A percentile compares a stretch with the other conserved stretches of the same genome.
Conservation (phyloP, 2,888 invertebrate genomes). For the Anticlea derivata region DNA sequence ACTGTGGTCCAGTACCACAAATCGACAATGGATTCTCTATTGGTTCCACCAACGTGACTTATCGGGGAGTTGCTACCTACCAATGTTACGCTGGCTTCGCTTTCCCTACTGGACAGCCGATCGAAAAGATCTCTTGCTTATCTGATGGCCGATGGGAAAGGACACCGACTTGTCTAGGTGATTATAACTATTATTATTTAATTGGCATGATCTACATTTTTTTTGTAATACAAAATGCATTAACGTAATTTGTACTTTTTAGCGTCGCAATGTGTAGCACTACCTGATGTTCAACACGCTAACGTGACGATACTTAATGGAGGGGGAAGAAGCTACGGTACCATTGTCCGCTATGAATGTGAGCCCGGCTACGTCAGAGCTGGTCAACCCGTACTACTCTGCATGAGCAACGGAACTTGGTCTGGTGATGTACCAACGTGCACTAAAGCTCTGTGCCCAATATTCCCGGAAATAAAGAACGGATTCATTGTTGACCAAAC, state of each 20-base stretch:
- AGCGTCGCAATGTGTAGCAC: conserved; percentile 95
- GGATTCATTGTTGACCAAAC: conserved; percentile 93
- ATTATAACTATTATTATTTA: too few relatives aligned
- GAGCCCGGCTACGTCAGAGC: conserved; percentile 94
- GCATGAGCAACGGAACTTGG: conserved; percentile 98
- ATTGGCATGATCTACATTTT: too few relatives aligned
- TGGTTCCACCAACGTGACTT: conserved; percentile 97
- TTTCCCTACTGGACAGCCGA: conserved; percentile 93
- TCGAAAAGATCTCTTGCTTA: conserved; percentile 94
- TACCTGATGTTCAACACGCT: conserved; percentile 94
- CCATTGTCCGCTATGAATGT: conserved; percentile 95
- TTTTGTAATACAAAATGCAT: neutral
- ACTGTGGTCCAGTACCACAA: conserved; percentile 98
- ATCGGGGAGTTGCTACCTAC: conserved; percentile 95
- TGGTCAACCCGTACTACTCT: conserved; percentile 95
- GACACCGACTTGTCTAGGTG: conserved; percentile 94
- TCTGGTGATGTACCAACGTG: conserved; percentile 95
- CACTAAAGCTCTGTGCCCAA: conserved; percentile 89
- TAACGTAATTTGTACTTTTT: conserved; percentile 34
- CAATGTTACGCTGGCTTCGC: conserved; percentile 98
- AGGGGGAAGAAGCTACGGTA: conserved; percentile 95
- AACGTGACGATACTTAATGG: conserved; percentile 94
- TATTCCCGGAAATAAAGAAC: conserved; percentile 92
- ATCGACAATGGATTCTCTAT: conserved; percentile 98
- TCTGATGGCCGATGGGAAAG: conserved; percentile 96